phyloP scores from a whole-genome alignment of 2,888 invertebrate genomes.

The Cyaniris semiargus region DNA sequence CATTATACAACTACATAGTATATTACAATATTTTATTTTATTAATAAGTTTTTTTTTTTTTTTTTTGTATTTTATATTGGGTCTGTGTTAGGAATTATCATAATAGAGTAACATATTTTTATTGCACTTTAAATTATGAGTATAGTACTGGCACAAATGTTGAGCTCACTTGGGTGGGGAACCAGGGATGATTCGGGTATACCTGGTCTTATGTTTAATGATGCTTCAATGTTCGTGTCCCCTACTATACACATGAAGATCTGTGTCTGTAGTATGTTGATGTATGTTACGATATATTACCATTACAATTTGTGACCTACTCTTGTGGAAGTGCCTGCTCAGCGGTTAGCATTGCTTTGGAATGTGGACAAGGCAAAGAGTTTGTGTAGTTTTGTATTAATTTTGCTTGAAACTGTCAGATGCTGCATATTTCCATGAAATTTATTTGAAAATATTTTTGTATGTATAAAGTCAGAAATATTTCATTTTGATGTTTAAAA shows the following conservation, averaged over 20 bases:
- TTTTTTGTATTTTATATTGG: slow-evolving; percentile 71
- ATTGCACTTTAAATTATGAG: slow-evolving; percentile 37
- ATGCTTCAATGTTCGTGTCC: slow-evolving; percentile 4
- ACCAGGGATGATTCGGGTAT: background rate
- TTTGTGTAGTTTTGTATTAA: slow-evolving; percentile 41
- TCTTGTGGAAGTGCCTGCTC: slow-evolving; percentile 59
- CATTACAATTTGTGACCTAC: slow-evolving; percentile 43
- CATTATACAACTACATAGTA: slow-evolving; percentile 56
- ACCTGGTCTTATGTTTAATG: background rate
- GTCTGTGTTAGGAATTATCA: slow-evolving; percentile 71
- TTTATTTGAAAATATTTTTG: slow-evolving; percentile 46
- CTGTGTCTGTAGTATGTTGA: slow-evolving; percentile 44
- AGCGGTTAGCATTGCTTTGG: slow-evolving; percentile 42
- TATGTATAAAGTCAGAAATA: slow-evolving; percentile 42
- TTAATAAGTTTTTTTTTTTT: slow-evolving; percentile 68
- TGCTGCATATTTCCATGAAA: slow-evolving; percentile 44
- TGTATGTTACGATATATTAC: slow-evolving; percentile 34
- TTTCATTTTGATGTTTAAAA: slow-evolving; percentile 38
- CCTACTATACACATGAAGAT: slow-evolving; percentile 45
- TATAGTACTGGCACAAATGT: slow-evolving; percentile 11
- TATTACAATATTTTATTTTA: slow-evolving; percentile 57
- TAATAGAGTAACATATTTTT: slow-evolving; percentile 70
- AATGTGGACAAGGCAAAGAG: slow-evolving; percentile 39
- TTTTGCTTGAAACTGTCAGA: slow-evolving; percentile 42
- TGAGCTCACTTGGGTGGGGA: background rate